phyloP scores from a whole-genome alignment of 2,797 vertebrate genomes.

The Lacerta agilis region DNA sequence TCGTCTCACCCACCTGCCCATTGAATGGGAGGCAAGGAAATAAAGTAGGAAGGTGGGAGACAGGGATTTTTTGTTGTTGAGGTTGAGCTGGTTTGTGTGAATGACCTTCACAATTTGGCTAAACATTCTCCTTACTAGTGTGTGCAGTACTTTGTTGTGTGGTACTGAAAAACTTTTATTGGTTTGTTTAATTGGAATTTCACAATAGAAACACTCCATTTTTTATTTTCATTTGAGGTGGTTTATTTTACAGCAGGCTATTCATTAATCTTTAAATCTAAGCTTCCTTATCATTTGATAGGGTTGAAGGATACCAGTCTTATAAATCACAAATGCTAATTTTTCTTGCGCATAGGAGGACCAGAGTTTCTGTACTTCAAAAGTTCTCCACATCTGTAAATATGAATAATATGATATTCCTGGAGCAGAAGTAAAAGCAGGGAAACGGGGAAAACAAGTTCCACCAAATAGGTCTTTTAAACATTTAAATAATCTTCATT shows the following conservation, averaged over 20 bases:
- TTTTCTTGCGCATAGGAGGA: background rate
- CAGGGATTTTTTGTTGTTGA: background rate
- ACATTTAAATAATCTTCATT: no score
- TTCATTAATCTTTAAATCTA: background rate
- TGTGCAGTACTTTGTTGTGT: no score
- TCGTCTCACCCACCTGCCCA: background rate
- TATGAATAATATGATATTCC: background rate
- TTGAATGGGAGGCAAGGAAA: background rate
- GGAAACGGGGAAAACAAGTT: background rate
- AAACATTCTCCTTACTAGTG: background rate
- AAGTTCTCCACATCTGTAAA: background rate
- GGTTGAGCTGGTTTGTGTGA: background rate
- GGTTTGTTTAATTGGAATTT: background rate
- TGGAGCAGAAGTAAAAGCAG: background rate
- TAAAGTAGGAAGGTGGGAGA: no score
- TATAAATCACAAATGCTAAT: background rate
- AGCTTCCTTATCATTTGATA: background rate
- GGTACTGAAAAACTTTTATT: background rate
- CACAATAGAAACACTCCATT: background rate
- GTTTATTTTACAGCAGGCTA: background rate
- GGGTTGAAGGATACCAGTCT: background rate
- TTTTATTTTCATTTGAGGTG: background rate
- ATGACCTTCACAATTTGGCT: background rate
- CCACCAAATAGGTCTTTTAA: background rate
- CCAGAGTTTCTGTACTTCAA: background rate